Evolutionary conservation across 2,113 vertebrate species (phyloP).

Genomic region (Okapia johnstoni): DNA sequence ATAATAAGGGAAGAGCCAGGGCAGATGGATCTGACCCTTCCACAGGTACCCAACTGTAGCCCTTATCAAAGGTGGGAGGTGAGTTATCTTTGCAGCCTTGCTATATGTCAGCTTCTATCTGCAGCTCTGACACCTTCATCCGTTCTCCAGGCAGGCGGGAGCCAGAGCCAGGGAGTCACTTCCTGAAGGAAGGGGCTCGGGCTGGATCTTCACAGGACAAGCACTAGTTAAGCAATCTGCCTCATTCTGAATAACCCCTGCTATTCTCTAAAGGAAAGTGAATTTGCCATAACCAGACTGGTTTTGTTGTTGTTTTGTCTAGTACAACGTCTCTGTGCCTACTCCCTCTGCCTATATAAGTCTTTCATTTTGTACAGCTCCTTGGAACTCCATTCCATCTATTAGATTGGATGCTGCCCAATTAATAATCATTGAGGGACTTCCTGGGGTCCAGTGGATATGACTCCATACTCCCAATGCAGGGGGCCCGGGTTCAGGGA

Average conservation of each 20-base stretch:
- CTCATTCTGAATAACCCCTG: background rate
- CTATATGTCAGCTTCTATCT: background rate
- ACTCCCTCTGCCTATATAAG: background rate
- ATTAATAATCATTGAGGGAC: background rate
- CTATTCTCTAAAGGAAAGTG: background rate
- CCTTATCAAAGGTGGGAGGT: background rate
- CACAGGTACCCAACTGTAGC: background rate
- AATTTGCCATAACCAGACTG: background rate
- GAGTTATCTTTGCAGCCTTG: background rate
- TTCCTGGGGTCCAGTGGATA: background rate
- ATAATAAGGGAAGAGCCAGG: slow-evolving; percentile 6
- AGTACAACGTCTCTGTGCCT: background rate
- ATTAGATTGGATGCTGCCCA: background rate
- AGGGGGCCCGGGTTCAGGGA: background rate
- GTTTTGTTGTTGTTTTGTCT: background rate
- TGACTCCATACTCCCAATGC: background rate
- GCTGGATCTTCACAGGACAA: background rate
- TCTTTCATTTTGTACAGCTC: background rate
- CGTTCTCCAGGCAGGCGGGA: background rate
- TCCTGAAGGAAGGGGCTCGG: background rate
- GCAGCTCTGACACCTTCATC: background rate
- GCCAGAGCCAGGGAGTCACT: background rate
- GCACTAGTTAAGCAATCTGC: background rate
- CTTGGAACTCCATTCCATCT: background rate
- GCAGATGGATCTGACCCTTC: background rate